phyloP scores from a whole-genome alignment of 2,113 vertebrate species.

The Gulo gulo region DNA sequence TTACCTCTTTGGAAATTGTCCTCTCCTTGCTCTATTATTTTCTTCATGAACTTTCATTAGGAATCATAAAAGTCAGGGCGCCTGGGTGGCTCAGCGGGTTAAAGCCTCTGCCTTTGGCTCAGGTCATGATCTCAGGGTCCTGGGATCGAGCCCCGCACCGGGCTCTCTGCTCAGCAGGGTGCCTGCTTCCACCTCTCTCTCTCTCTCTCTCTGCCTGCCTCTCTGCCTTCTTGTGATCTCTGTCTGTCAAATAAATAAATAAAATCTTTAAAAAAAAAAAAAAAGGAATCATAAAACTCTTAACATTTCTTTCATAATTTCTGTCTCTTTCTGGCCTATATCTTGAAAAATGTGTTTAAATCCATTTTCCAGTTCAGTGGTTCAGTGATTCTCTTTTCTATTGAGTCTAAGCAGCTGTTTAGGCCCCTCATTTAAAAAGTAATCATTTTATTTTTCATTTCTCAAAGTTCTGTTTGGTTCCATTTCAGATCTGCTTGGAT shows the following conservation, averaged over 20 bases:
- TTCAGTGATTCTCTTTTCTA: slow-evolving; percentile 7
- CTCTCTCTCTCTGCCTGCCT: too few relatives aligned
- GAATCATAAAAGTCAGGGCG: not conserved
- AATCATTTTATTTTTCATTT: not conserved
- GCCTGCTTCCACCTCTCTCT: too few relatives aligned
- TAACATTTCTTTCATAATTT: not conserved
- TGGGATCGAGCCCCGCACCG: too few relatives aligned
- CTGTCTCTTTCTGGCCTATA: not conserved
- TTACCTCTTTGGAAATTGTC: not conserved
- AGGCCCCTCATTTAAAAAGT: not conserved
- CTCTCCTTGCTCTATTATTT: not conserved
- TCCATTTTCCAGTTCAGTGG: not conserved
- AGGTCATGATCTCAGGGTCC: too few relatives aligned
- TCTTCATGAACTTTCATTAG: not conserved
- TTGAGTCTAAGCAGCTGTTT: not conserved
- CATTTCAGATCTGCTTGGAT: not conserved
- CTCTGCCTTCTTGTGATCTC: too few relatives aligned
- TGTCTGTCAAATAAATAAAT: too few relatives aligned
- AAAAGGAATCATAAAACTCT: not conserved
- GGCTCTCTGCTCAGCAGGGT: too few relatives aligned
- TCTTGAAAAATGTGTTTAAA: not conserved
- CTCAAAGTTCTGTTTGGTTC: not conserved
- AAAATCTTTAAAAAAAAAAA: too few relatives aligned
- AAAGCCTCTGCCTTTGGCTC: too few relatives aligned
- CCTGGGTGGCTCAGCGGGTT: too few relatives aligned